Base-by-base conservation (phyloP, 2,797 vertebrate genomes). In the Trachops cirrhosus region DNA sequence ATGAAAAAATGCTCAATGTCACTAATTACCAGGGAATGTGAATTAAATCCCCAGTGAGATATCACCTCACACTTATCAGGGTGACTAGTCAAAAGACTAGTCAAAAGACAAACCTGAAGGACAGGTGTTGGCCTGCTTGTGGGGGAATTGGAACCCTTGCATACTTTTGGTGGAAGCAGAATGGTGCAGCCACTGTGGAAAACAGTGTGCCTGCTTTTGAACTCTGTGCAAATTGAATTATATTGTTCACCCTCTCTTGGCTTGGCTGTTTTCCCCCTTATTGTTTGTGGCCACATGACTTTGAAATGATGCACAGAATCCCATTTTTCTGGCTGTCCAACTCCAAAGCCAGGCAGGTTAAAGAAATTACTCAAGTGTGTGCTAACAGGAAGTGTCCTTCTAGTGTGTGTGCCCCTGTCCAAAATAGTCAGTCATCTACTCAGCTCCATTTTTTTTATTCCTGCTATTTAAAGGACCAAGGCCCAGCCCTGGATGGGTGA, bases 281-380 rank as follows among this genome's bases (percentile, higher is more conserved):
- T 52, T 67, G 62, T 64, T 70, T 91, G 41, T 89, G 86, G 14
- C 37, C 48, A n/a, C 1, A 0, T 78, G 86, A 87, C 86, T 85
- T 95, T 52, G 37, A 73, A 84, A 83, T 46, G 46, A 44, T 6
- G 7, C 48, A 10, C 6, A 50, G 14, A 44, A 50, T 83, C 26
- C 37, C 11, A 9, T 37, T 79, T 32, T 37, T 86, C 16, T 71
- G 39, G 48, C 62, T 64, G 79, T 5, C 62, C 10, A 16, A 1
- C 67, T 64, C 92, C 74, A 29, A 52, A 94, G 68, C 70, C 44
- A n/a, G 64, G 37, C 62, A 74, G 54, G n/a, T 26, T 22, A 11
- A 70, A 67, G 19, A 9, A 67, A 6, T 6, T 3, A 77, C 22
- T 41, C 34, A 26, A 4, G 11, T 9, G 87, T 59, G 79, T 71